Evolutionary conservation across 1,140 invertebrate genomes (phyloP).

Genomic region (Plodia interpunctella): DNA sequence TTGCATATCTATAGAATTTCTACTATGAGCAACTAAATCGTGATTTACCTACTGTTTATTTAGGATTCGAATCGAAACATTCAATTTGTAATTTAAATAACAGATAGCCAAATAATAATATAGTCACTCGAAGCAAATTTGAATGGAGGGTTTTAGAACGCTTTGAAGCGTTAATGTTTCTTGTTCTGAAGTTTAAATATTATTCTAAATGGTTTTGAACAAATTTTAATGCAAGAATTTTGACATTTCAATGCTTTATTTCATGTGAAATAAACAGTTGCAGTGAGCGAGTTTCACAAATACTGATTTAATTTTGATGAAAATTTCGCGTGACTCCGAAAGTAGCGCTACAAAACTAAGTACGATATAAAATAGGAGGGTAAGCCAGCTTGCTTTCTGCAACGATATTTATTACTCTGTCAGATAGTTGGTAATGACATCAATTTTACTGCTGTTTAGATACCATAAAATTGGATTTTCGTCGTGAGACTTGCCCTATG

Average conservation of each 20-base stretch:
- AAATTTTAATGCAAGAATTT: not conserved
- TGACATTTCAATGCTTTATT: not conserved
- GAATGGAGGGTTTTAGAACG: no score
- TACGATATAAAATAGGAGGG: not conserved
- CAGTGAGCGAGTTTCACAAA: not conserved
- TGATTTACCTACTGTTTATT: no score
- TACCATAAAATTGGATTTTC: constrained; percentile 6
- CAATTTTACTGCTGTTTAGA: constrained; percentile 4
- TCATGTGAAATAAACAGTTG: not conserved
- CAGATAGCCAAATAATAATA: no score
- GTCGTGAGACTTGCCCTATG: not conserved
- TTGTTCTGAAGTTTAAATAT: not conserved
- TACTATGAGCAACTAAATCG: no score
- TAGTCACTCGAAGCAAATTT: no score
- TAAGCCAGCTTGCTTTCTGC: not conserved
- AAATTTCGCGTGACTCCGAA: not conserved
- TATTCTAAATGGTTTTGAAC: not conserved
- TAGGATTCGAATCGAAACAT: no score
- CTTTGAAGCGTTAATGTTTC: no score
- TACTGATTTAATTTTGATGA: not conserved
- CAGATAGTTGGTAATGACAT: not conserved
- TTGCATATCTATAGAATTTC: no score
- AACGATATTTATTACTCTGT: constrained; percentile 2
- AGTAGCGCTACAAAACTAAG: not conserved
- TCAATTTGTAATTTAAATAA: no score